Percentiles rank a stretch among this genome's conserved stretches.
Evolutionary conservation across 2,888 invertebrate genomes (phyloP).

Genomic region (Furcula furcula): DNA sequence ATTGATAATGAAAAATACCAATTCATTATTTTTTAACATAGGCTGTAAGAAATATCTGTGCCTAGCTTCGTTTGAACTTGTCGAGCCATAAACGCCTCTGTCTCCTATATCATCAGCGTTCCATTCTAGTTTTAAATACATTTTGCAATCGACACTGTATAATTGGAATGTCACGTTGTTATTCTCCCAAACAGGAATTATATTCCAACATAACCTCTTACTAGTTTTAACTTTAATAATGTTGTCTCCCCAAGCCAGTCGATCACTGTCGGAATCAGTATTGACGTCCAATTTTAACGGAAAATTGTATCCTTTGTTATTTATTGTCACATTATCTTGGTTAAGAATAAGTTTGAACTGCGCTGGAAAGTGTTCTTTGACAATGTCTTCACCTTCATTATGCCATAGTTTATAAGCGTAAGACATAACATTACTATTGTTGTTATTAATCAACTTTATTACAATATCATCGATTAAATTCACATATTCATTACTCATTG

Average conservation of each 20-base stretch:
- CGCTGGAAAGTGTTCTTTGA: not conserved
- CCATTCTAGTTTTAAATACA: not conserved
- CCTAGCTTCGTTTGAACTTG: not conserved
- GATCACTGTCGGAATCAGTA: not conserved
- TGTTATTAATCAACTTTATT: not conserved
- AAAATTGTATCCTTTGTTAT: not conserved
- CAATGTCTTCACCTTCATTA: not conserved
- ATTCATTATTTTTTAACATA: not conserved
- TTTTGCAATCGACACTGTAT: not conserved
- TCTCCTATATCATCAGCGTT: slow-evolving; percentile 1
- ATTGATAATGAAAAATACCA: not conserved
- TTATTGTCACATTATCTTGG: not conserved
- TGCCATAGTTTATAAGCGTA: slow-evolving; percentile 1
- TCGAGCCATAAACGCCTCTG: not conserved
- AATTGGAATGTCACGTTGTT: not conserved
- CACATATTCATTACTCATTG: not conserved
- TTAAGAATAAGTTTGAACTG: slow-evolving; percentile 1
- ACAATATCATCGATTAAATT: not conserved
- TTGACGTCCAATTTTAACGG: slow-evolving; percentile 1
- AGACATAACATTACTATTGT: not conserved
- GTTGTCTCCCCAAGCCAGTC: not conserved
- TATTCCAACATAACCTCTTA: not conserved
- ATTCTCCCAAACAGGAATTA: slow-evolving; percentile 1
- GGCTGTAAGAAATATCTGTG: slow-evolving; percentile 1
- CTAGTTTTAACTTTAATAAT: not conserved